Percentiles rank a stretch among this genome's conserved stretches.
phyloP scores from a whole-genome alignment of 1,140 invertebrate genomes.

The Latrodectus geometricus region DNA sequence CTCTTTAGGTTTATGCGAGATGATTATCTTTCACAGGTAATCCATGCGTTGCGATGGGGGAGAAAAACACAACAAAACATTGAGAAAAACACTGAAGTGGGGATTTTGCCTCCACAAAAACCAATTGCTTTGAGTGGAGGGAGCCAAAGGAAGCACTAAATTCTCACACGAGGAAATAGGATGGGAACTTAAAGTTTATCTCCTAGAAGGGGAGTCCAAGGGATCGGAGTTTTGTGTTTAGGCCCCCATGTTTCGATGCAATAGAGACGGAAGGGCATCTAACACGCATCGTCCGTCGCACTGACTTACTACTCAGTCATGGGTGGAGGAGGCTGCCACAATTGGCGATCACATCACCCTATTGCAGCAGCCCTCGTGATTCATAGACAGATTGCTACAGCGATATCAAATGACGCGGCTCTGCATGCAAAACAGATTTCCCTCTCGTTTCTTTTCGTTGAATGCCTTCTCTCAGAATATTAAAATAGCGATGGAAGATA shows the following conservation, averaged over 20 bases:
- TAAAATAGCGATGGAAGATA: too few species aligned
- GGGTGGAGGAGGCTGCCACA: not conserved
- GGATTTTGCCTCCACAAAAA: too few species aligned
- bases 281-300: constrained; percentile 17
- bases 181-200: too few species aligned
- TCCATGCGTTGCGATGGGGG: too few species aligned
- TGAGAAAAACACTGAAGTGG: not conserved
- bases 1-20: too few species aligned
- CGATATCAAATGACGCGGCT: too few species aligned
- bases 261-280: constrained; percentile 34
- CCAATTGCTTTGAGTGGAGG: too few species aligned
- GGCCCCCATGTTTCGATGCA: constrained; percentile 30
- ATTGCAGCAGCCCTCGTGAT: not conserved
- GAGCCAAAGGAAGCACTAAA: not conserved
- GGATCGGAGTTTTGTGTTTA: not conserved
- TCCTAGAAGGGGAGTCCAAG: too few species aligned
- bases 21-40: too few species aligned
- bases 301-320: constrained; percentile 19
- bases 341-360: constrained; percentile 24
- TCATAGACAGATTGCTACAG: not conserved
- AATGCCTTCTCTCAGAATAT: too few species aligned
- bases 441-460: too few species aligned
- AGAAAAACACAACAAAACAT: constrained; percentile 3
- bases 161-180: not conserved
- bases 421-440: too few species aligned